These are phyloP conservation scores for Ochotona curzoniae DNA, from an alignment of 2,113 vertebrate species.

Conservation along the genomic window DNA sequence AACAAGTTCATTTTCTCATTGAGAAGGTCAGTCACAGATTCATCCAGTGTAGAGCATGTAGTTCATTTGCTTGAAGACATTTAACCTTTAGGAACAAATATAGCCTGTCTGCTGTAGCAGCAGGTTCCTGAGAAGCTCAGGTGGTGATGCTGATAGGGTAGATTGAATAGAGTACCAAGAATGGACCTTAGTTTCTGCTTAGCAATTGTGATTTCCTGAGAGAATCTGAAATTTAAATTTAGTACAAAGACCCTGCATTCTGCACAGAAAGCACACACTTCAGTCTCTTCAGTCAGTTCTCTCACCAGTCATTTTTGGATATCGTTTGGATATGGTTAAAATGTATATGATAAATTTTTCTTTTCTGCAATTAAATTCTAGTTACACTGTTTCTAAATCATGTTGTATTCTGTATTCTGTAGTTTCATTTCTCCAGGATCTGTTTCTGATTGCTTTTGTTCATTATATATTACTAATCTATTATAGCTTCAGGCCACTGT, in stretches of 20 bases:
- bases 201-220: conserved; percentile 48
- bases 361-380: conserved; percentile 31
- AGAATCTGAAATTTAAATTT: conserved; percentile 37
- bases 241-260: background rate
- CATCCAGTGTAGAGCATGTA: background rate
- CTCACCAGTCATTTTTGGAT: background rate
- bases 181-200: conserved; percentile 4
- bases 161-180: background rate
- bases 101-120: background rate
- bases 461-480: background rate
- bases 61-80: conserved; percentile 47
- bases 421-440: conserved; percentile 1
- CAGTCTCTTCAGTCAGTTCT: conserved; percentile 6
- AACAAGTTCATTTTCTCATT: background rate
- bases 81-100: background rate
- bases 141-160: conserved; percentile 23
- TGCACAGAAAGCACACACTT: conserved; percentile 2
- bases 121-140: conserved; percentile 51
- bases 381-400: conserved; percentile 30
- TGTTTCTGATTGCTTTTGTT: conserved; percentile 34
- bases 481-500: background rate
- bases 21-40: conserved; percentile 26
- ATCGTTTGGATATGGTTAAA: conserved; percentile 4
- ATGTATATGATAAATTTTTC: conserved; percentile 6
- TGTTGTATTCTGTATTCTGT: conserved; percentile 8